Conservation (phyloP, 2,888 invertebrate species). For the Chrysolina oricalcia region DNA sequence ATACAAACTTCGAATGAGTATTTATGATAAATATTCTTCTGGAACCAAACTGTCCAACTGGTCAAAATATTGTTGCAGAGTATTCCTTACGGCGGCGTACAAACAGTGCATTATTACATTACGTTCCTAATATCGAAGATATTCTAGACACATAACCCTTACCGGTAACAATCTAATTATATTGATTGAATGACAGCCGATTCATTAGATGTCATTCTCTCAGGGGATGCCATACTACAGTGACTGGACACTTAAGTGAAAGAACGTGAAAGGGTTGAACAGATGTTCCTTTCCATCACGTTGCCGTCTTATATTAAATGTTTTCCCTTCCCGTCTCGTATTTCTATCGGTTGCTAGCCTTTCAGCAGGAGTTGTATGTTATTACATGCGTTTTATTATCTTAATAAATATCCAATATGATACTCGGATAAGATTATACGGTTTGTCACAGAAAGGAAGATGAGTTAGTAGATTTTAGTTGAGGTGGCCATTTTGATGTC, state of each 20-base stretch:
- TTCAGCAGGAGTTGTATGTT: neutral
- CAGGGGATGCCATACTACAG: conserved; percentile 58
- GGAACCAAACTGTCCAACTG: neutral
- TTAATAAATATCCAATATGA: no score
- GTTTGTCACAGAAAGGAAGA: no score
- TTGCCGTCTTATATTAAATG: conserved; percentile 54
- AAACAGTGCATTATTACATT: conserved; percentile 69
- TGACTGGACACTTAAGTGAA: conserved; percentile 53
- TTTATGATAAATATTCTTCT: neutral
- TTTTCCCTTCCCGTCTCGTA: conserved; percentile 49
- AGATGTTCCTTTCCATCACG: conserved; percentile 58
- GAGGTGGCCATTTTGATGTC: no score
- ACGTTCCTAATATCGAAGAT: conserved; percentile 66
- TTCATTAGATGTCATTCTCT: conserved; percentile 72
- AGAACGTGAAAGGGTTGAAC: conserved; percentile 63
- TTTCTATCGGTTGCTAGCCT: conserved; percentile 34
- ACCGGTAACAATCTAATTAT: conserved; percentile 72
- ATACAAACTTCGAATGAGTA: neutral
- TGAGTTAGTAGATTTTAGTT: no score
- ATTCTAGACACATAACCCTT: conserved; percentile 70
- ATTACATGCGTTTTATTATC: neutral
- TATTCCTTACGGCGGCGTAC: conserved; percentile 57
- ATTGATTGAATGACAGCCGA: conserved; percentile 73
- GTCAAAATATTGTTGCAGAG: conserved; percentile 37
- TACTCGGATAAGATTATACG: no score